Percentiles rank a stretch among this genome's conserved stretches.
These are phyloP conservation scores for Steinernema hermaphroditum DNA, from an alignment of 2,888 invertebrate genomes.

Conservation along the genomic window DNA sequence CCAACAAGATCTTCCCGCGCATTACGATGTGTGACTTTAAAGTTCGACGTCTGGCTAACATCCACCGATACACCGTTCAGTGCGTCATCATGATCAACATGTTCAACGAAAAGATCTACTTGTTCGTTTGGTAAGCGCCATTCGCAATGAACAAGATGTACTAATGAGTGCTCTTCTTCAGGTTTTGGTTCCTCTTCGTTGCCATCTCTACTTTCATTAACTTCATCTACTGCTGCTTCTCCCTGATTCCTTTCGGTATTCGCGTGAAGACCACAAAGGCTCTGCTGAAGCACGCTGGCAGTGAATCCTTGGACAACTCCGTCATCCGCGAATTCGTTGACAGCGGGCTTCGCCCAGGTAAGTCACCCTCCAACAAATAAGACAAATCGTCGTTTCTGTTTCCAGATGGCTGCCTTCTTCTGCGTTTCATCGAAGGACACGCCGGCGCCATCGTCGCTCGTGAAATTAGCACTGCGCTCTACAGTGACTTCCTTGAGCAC, in stretches of 20 bases:
- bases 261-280: slow-evolving; percentile 43
- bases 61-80: slow-evolving; percentile 65
- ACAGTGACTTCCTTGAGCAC: slow-evolving; percentile 51
- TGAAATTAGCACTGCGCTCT: slow-evolving; percentile 58
- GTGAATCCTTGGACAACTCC: background rate
- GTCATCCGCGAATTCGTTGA: slow-evolving; percentile 51
- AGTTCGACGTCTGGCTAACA: slow-evolving; percentile 67
- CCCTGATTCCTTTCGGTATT: slow-evolving; percentile 46
- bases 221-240: slow-evolving; percentile 68
- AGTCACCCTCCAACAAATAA: background rate
- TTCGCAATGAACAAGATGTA: no score
- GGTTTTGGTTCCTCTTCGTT: slow-evolving; percentile 70
- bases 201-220: slow-evolving; percentile 68
- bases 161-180: slow-evolving; percentile 63
- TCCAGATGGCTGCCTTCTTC: slow-evolving; percentile 63
- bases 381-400: background rate
- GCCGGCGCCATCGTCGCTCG: slow-evolving; percentile 66
- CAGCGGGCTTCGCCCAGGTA: slow-evolving; percentile 56
- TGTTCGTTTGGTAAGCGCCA: slow-evolving; percentile 59
- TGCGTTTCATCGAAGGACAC: slow-evolving; percentile 66
- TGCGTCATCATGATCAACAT: slow-evolving; percentile 67
- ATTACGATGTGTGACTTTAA: slow-evolving; percentile 54
- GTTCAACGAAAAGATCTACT: slow-evolving; percentile 67
- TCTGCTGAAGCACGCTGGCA: slow-evolving; percentile 39
- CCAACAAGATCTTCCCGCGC: slow-evolving; percentile 38